phyloP scores from a whole-genome alignment of 2,888 invertebrate species.

The Eledona agricola region DNA sequence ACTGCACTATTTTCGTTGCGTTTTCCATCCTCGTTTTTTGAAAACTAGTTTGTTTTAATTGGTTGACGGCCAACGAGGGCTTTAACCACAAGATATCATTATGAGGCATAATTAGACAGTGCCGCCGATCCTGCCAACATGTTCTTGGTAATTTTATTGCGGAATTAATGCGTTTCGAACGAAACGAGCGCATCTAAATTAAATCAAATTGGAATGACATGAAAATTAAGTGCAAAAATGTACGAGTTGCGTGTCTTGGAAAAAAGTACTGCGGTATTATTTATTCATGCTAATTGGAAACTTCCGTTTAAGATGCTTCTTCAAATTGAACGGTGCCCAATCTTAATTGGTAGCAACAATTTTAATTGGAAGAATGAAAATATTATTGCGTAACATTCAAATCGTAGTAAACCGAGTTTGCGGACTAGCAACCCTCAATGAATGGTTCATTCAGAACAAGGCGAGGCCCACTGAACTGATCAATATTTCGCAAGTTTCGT shows the following conservation, averaged over 20 bases:
- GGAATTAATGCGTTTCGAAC: no score
- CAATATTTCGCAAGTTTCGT: conserved; percentile 38
- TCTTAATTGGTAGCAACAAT: no score
- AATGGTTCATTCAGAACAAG: conserved; percentile 40
- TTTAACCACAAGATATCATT: conserved; percentile 3
- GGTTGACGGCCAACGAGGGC: background rate
- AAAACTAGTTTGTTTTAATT: conserved; percentile 2
- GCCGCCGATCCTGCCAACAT: background rate
- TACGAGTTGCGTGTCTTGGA: no score
- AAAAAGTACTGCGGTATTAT: no score
- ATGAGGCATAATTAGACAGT: conserved; percentile 5
- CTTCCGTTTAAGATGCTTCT: no score
- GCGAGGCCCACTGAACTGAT: conserved; percentile 38
- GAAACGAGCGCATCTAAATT: no score
- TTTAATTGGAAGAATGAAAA: conserved; percentile 19
- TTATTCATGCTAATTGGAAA: no score
- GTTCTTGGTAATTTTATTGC: background rate
- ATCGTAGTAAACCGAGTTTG: conserved; percentile 34
- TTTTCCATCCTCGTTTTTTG: no score
- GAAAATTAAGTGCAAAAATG: no score
- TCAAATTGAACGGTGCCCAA: no score
- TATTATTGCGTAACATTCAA: conserved; percentile 30
- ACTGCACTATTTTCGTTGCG: no score
- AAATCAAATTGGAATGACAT: no score
- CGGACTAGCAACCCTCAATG: conserved; percentile 34